Evolutionary conservation across 2,888 invertebrate genomes (phyloP).

Genomic region (Diplolepis rosae): DNA sequence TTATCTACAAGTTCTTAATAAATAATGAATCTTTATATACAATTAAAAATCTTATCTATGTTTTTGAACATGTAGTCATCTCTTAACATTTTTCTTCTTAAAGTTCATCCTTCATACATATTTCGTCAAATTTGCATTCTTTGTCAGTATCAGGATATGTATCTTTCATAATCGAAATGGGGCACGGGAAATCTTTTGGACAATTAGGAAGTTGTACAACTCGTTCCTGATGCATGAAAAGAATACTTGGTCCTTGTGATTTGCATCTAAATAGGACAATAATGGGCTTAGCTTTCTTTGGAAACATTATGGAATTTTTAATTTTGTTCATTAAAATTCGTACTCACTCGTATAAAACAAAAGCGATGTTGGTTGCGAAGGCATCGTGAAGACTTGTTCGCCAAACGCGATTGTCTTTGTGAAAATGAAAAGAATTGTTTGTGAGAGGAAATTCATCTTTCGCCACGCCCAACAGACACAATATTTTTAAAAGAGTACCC

Average conservation of each 20-base stretch:
- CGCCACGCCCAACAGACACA: constrained; percentile 84
- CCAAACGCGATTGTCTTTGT: constrained; percentile 75
- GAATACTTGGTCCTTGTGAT: constrained; percentile 71
- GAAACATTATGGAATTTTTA: not conserved
- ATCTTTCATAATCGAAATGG: constrained; percentile 76
- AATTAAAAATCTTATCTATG: not conserved
- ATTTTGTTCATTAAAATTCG: not conserved
- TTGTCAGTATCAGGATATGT: constrained; percentile 78
- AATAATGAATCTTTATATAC: not conserved
- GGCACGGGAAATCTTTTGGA: constrained; percentile 78
- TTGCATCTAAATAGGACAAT: constrained; percentile 75
- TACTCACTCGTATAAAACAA: constrained; percentile 83
- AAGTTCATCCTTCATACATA: constrained; percentile 75
- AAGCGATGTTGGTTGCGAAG: constrained; percentile 87
- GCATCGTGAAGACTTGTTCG: constrained; percentile 80
- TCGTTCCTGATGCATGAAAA: constrained; percentile 85
- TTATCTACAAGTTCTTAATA: not conserved
- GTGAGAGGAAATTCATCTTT: constrained; percentile 79
- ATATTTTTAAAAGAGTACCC: constrained; percentile 85
- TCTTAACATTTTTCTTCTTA: not conserved
- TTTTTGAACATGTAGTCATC: not conserved
- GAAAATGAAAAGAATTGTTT: constrained; percentile 75
- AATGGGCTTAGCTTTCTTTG: constrained; percentile 1
- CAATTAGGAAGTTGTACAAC: constrained; percentile 82
- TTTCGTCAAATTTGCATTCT: constrained; percentile 80